phyloP scores from a whole-genome alignment of 2,797 vertebrate species.

The Acomys russatus region DNA sequence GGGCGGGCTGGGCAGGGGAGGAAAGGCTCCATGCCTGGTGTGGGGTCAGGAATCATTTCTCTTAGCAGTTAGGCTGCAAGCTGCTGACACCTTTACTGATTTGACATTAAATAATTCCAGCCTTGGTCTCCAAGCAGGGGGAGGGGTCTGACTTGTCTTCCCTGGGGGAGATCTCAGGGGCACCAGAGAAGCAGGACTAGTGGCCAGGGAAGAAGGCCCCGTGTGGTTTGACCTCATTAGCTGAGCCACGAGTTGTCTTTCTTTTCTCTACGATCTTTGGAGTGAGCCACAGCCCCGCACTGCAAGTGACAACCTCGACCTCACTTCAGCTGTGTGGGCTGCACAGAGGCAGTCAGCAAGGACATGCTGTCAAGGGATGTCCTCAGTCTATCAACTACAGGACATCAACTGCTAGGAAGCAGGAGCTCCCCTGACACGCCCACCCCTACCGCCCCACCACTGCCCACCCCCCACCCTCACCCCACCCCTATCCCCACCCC shows the following conservation, averaged over 20 bases:
- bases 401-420: neutral
- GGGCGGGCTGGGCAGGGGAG: constrained; percentile 76
- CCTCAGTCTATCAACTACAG: neutral
- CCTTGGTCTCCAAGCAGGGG: constrained; percentile 41
- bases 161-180: neutral
- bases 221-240: neutral
- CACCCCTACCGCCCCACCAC: too few species aligned
- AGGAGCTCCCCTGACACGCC: too few species aligned
- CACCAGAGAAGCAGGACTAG: neutral
- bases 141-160: neutral
- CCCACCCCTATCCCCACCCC: too few species aligned
- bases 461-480: too few species aligned
- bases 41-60: constrained; percentile 84
- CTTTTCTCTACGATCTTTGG: neutral
- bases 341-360: neutral
- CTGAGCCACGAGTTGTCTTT: neutral
- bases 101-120: constrained; percentile 82
- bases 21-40: constrained; percentile 80
- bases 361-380: neutral
- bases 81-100: constrained; percentile 79
- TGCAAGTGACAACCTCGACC: neutral
- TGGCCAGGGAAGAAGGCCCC: rapidly evolving
- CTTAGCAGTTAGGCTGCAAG: constrained; percentile 75
- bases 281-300: neutral
- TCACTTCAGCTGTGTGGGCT: neutral